Conservation (phyloP, 2,797 vertebrate species). For the Chrysolophus pictus region DNA sequence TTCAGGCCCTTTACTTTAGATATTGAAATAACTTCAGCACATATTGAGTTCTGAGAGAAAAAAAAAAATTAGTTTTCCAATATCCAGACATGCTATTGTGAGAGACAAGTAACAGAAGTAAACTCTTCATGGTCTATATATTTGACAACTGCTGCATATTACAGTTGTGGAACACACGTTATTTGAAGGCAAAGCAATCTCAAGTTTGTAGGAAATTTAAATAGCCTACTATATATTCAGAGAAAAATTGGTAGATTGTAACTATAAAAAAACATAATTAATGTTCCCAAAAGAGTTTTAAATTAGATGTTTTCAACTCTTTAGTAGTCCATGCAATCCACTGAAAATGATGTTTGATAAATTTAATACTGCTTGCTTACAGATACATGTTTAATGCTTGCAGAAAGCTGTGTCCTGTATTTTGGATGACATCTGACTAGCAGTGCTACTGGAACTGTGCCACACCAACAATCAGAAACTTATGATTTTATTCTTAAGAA, state of each 20-base stretch:
- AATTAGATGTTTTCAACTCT: conserved; percentile 32
- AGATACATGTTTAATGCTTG: neutral
- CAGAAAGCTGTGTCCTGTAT: neutral
- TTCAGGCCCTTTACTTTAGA: neutral
- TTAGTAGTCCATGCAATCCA: conserved; percentile 1
- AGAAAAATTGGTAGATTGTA: conserved; percentile 2
- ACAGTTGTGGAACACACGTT: neutral
- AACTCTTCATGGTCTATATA: neutral
- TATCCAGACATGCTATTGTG: conserved; percentile 5
- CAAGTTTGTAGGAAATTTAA: conserved; percentile 37
- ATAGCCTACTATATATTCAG: conserved; percentile 27
- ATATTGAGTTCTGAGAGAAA: neutral
- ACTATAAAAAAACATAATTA: conserved; percentile 51
- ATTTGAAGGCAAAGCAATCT: conserved; percentile 13
- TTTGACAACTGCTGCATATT: neutral
- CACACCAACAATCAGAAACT: neutral
- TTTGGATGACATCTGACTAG: neutral
- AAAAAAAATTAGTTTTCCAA: conserved; percentile 46
- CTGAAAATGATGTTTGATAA: conserved; percentile 46
- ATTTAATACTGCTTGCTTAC: conserved; percentile 24
- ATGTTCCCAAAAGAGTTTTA: conserved; percentile 34
- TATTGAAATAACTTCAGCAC: neutral
- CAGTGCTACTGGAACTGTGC: neutral
- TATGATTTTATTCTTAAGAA: neutral
- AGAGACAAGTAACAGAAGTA: neutral